Percentiles rank a stretch among this genome's conserved stretches.
phyloP scores from a whole-genome alignment of 1,140 invertebrate genomes.

The Helicorthomorpha holstii region DNA sequence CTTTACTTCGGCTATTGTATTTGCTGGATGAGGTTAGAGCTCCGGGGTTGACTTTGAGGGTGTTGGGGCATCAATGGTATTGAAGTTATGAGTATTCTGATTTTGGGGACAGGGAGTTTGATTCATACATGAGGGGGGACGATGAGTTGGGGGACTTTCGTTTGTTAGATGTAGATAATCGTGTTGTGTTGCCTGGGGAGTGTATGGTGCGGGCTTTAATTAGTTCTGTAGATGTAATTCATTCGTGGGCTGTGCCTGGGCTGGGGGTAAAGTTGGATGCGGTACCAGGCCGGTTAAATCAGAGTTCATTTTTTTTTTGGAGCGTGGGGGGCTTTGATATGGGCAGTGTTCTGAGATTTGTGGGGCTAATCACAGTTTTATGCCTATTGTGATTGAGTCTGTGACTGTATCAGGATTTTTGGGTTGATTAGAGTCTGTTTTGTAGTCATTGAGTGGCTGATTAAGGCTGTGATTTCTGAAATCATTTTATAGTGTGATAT shows the following conservation, averaged over 20 bases:
- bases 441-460: slow-evolving; percentile 21
- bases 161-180: slow-evolving; percentile 44
- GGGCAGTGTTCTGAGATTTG: slow-evolving; percentile 36
- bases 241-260: slow-evolving; percentile 43
- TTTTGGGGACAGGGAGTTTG: slow-evolving; percentile 39
- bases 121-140: slow-evolving; percentile 38
- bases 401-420: slow-evolving; percentile 14
- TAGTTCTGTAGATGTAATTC: slow-evolving; percentile 44
- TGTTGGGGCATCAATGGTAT: slow-evolving; percentile 46
- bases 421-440: slow-evolving; percentile 16
- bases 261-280: slow-evolving; percentile 46
- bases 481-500: slow-evolving; percentile 30
- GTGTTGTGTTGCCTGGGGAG: slow-evolving; percentile 30
- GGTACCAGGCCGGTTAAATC: slow-evolving; percentile 45
- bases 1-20: slow-evolving; percentile 39
- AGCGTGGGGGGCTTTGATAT: slow-evolving; percentile 39
- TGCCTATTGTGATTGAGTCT: slow-evolving; percentile 46
- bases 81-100: slow-evolving; percentile 47
- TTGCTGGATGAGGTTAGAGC: slow-evolving; percentile 38
- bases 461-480: slow-evolving; percentile 39
- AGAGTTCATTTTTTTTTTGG: slow-evolving; percentile 36
- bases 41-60: slow-evolving; percentile 36
- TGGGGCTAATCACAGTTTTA: slow-evolving; percentile 48
- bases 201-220: slow-evolving; percentile 23
- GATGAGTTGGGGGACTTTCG: slow-evolving; percentile 26